These are phyloP conservation scores for Galerucella pusilla DNA, from an alignment of 2,888 invertebrate genomes.

Conservation along the genomic window DNA sequence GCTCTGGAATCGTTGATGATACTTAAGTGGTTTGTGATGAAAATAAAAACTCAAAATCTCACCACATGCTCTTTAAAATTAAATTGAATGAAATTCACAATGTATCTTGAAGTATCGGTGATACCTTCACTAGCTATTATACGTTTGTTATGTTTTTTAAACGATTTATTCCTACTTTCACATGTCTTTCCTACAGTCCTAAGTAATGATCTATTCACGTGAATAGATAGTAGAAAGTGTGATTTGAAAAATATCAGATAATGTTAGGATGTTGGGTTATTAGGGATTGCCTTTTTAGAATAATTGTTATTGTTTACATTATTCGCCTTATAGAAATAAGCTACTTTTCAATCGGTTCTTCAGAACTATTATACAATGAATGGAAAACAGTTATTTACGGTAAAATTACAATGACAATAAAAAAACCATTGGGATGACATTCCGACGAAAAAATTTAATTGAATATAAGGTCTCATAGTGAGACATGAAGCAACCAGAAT, in stretches of 20 bases:
- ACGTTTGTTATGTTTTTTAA: conserved; percentile 18
- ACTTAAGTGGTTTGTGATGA: too few relatives aligned
- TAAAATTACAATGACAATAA: too few relatives aligned
- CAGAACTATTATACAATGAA: neutral
- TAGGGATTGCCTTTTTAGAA: neutral
- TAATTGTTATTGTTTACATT: neutral
- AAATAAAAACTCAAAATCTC: too few relatives aligned
- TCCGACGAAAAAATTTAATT: neutral
- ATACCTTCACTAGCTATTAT: conserved; percentile 9
- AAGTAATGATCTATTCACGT: conserved; percentile 11
- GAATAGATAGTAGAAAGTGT: conserved; percentile 23
- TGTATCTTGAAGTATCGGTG: neutral
- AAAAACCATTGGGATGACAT: neutral
- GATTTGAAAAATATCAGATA: conserved; percentile 16
- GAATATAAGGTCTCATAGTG: too few relatives aligned
- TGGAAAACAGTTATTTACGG: neutral
- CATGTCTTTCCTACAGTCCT: conserved; percentile 16
- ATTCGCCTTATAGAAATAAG: neutral
- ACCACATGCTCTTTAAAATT: neutral
- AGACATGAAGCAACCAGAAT: too few relatives aligned
- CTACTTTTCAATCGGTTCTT: neutral
- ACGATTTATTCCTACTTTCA: conserved; percentile 25
- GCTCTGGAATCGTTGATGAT: too few relatives aligned
- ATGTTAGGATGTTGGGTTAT: neutral
- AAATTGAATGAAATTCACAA: conserved; percentile 6